Percentiles rank a stretch among this genome's conserved stretches.
Conservation (phyloP, 2,113 vertebrate species). For the Ursus arctos region DNA sequence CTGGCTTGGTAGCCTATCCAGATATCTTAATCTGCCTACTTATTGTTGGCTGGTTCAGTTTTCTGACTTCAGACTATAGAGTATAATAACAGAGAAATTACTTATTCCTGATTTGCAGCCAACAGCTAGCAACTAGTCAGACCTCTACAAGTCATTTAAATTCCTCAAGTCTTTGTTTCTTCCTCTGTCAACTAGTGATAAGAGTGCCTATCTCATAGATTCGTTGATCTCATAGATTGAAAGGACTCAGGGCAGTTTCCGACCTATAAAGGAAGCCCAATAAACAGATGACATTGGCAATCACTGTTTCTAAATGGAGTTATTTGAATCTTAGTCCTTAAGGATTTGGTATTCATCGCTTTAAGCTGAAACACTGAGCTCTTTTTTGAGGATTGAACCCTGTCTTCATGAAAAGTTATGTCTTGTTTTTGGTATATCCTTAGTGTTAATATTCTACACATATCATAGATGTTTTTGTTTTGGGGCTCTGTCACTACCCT, state of each 20-base stretch:
- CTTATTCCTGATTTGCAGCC: not conserved
- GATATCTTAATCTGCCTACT: not conserved
- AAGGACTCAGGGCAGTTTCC: not conserved
- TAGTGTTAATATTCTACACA: not conserved
- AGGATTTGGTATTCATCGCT: not conserved
- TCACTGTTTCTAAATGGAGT: not conserved
- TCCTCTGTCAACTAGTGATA: not conserved
- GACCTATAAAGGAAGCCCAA: not conserved
- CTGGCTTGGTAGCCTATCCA: not conserved
- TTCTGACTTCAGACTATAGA: not conserved
- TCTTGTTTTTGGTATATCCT: not conserved
- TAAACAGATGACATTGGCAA: not conserved
- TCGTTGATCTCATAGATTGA: not conserved
- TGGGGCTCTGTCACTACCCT: not conserved
- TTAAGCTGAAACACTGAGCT: not conserved
- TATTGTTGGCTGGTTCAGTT: not conserved
- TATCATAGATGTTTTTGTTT: not conserved
- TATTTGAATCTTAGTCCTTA: not conserved
- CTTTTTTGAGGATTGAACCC: not conserved
- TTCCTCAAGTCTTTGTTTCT: not conserved
- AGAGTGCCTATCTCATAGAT: not conserved
- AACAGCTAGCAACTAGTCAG: not conserved
- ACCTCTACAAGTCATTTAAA: not conserved
- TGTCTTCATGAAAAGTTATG: conserved; percentile 1
- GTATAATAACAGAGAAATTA: not conserved